Evolutionary conservation across 2,888 invertebrate species (phyloP).

Genomic region (Cristatella mucedo): DNA sequence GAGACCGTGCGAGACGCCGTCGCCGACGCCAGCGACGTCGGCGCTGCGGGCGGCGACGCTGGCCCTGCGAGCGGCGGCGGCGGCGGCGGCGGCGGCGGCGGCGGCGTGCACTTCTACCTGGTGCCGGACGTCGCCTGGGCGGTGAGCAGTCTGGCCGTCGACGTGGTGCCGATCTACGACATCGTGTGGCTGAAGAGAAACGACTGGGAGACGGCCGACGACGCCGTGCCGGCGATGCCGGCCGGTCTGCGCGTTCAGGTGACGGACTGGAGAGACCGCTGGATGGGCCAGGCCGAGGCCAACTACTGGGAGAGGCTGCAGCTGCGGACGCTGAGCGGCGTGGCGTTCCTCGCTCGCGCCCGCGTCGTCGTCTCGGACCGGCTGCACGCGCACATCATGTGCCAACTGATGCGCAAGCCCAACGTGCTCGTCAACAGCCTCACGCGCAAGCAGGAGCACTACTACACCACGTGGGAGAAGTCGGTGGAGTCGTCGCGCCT

Average conservation of each 20-base stretch:
- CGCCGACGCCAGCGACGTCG: too few relatives aligned
- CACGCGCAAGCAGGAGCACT: constrained; percentile 7
- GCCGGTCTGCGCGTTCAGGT: too few relatives aligned
- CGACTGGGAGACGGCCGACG: constrained; percentile 8
- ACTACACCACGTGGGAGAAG: constrained; percentile 8
- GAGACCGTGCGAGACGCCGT: background rate
- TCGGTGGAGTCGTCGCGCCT: background rate
- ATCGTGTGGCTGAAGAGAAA: constrained; percentile 9
- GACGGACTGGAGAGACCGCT: constrained; percentile 9
- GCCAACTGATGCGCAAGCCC: constrained; percentile 8
- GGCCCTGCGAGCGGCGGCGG: too few relatives aligned
- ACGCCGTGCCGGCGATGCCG: background rate
- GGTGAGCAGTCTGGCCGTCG: constrained; percentile 3
- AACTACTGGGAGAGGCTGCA: constrained; percentile 9
- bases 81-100: too few relatives aligned
- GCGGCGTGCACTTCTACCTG: background rate
- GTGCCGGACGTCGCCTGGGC: constrained; percentile 9
- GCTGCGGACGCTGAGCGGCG: constrained; percentile 6
- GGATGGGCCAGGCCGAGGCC: constrained; percentile 4
- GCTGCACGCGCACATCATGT: constrained; percentile 10
- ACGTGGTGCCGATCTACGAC: constrained; percentile 9
- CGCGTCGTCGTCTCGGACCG: constrained; percentile 9
- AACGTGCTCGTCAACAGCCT: constrained; percentile 6
- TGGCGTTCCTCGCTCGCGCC: constrained; percentile 5
- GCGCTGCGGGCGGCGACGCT: too few relatives aligned